These are phyloP conservation scores for Teinopalpus imperialis DNA, from an alignment of 2,888 invertebrate genomes.

Conservation along the genomic window DNA sequence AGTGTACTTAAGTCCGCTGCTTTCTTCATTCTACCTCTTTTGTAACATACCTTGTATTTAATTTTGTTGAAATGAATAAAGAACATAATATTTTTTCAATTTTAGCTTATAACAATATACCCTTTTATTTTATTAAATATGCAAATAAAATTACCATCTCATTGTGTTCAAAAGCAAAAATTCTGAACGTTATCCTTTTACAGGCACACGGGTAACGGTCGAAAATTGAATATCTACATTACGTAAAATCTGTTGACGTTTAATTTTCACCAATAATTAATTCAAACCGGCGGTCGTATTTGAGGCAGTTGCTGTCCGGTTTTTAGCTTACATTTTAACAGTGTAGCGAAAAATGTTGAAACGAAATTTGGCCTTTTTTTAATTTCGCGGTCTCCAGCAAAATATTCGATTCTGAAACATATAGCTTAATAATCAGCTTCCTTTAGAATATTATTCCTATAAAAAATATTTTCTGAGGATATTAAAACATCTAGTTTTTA, in stretches of 20 bases:
- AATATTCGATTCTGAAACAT: too few relatives aligned
- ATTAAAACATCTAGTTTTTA: too few relatives aligned
- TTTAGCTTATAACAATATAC: too few relatives aligned
- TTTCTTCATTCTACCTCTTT: too few relatives aligned
- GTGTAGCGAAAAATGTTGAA: background rate
- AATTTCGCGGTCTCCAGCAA: background rate
- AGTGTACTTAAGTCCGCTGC: too few relatives aligned
- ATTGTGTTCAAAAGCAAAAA: slow-evolving; percentile 1
- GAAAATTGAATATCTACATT: slow-evolving; percentile 13
- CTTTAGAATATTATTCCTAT: too few relatives aligned
- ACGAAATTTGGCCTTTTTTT: background rate
- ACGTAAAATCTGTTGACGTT: slow-evolving; percentile 16
- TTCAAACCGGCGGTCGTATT: slow-evolving; percentile 22
- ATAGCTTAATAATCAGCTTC: too few relatives aligned
- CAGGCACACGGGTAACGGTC: background rate
- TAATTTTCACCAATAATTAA: slow-evolving; percentile 23
- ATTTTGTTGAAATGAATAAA: too few relatives aligned
- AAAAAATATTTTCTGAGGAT: too few relatives aligned
- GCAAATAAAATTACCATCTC: slow-evolving; percentile 1
- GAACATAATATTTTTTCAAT: too few relatives aligned
- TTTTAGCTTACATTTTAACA: slow-evolving; percentile 16
- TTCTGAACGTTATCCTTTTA: background rate
- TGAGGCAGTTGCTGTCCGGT: slow-evolving; percentile 10
- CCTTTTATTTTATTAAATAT: background rate
- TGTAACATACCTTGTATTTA: too few relatives aligned